Percentiles rank a stretch among this genome's conserved stretches.
These are phyloP conservation scores for Eurytoma adleriae DNA, from an alignment of 2,888 invertebrate genomes.

Conservation along the genomic window DNA sequence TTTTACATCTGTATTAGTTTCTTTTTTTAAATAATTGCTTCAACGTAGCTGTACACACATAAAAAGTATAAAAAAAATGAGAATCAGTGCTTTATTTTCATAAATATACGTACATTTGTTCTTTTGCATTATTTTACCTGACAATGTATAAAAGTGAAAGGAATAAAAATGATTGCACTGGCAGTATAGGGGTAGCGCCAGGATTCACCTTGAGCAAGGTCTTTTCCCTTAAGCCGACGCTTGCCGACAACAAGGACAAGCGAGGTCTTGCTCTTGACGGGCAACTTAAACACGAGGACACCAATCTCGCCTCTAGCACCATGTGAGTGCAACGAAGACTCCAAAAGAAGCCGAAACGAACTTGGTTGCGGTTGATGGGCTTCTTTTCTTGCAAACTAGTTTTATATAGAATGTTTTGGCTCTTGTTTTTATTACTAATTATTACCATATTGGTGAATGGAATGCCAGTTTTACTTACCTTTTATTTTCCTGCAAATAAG, in stretches of 20 bases:
- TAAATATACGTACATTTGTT: neutral
- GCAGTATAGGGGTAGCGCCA: constrained; percentile 88
- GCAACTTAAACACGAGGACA: constrained; percentile 92
- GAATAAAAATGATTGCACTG: constrained; percentile 68
- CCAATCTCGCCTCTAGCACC: constrained; percentile 91
- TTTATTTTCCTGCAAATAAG: constrained; percentile 18
- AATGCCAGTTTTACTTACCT: constrained; percentile 32
- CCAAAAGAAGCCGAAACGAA: constrained; percentile 49
- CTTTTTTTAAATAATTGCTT: too few species aligned
- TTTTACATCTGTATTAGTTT: too few species aligned
- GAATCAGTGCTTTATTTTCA: neutral
- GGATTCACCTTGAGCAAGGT: constrained; percentile 92
- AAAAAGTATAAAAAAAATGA: too few species aligned
- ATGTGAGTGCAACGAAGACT: constrained; percentile 80
- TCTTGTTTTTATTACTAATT: constrained; percentile 14
- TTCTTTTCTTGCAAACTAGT: constrained; percentile 5
- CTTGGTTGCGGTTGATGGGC: constrained; percentile 4
- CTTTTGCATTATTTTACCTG: neutral
- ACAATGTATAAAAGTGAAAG: constrained; percentile 30
- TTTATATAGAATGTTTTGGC: too few species aligned
- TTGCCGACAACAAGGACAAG: constrained; percentile 90
- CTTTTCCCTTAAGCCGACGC: constrained; percentile 85
- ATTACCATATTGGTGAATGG: constrained; percentile 39
- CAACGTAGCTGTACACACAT: neutral
- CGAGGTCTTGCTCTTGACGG: constrained; percentile 90